Base-by-base conservation (phyloP, 2,113 vertebrate genomes). In the Axis porcinus region DNA sequence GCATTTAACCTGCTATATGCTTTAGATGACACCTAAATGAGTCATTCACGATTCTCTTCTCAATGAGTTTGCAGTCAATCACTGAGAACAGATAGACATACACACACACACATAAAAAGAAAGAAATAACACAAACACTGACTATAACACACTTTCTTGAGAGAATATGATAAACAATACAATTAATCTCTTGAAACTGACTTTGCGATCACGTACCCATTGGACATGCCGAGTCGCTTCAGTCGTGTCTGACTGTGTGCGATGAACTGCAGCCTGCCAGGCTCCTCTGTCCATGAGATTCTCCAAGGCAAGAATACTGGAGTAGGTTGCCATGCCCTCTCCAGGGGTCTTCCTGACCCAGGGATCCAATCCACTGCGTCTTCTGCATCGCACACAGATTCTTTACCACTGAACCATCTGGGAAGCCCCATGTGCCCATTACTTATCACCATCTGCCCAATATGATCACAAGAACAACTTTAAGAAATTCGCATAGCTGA, bases 21-120 rank as follows among this genome's bases (percentile, higher is more conserved):
- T 84, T 52, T 47, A 9, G 14, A 94, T 25, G 8, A 90, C 5
- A 36, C 15, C 16, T 15, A 19, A 2, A 30, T 9, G 55, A 36
- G 52, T 76, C 2, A 21, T 2, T 83, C 45, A 67, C 0, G 2
- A 0, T 25, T 79, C 10, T 81, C 17, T 62, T n/a, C 11, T 52
- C 62, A n/a, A 0, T 36, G 43, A 83, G 3, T 30, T 87, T 64
- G 21, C 8, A 52, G 25, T 50, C 16, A 89, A 6, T 19, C 19
- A 57, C 4, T 7, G 33, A 74, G 19, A 86, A 60, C 43, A 57
- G 15, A 17, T 6, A 47, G 6, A 52, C 28, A 67, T 2, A 25
- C 2, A 28, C 14, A 13, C 5, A 74, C 23, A 54, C n/a, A 47
- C 7, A 67, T 7, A 8, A 21, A 33, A 30, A 28, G 3, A 52